A percentile compares a stretch with the other conserved stretches of the same genome.
These are phyloP conservation scores for Myotis planiceps DNA, from an alignment of 2,797 vertebrate species.

Conservation along the genomic window DNA sequence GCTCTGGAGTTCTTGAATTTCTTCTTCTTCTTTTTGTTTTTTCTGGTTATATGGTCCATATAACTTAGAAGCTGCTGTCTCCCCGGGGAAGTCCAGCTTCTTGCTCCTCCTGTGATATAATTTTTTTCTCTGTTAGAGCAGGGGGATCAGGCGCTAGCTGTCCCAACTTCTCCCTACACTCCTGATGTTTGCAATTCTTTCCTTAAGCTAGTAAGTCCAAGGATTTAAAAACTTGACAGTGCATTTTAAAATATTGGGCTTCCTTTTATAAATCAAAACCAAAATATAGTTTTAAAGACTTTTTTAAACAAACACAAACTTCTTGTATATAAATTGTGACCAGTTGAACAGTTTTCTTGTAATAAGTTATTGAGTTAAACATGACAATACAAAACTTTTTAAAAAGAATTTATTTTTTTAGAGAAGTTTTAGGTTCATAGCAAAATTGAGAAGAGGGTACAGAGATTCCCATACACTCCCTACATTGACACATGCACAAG, in stretches of 20 bases:
- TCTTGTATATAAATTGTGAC: background rate
- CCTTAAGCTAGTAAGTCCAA: background rate
- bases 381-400: background rate
- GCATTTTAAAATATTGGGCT: background rate
- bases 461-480: background rate
- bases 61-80: background rate
- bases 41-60: background rate
- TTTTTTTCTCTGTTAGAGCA: background rate
- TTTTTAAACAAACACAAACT: background rate
- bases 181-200: background rate
- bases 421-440: slow-evolving; percentile 5
- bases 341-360: background rate
- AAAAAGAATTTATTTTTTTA: background rate
- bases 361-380: slow-evolving; percentile 32
- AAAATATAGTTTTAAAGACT: background rate
- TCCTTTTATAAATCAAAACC: slow-evolving; percentile 40
- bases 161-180: background rate
- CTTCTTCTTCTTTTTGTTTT: background rate
- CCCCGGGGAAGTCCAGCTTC: background rate
- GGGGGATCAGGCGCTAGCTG: background rate
- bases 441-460: background rate
- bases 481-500: background rate
- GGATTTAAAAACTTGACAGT: background rate
- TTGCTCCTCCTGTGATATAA: background rate
- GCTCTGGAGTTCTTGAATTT: background rate